phyloP scores from a whole-genome alignment of 2,113 vertebrate species.

The Heterochromis multidens region DNA sequence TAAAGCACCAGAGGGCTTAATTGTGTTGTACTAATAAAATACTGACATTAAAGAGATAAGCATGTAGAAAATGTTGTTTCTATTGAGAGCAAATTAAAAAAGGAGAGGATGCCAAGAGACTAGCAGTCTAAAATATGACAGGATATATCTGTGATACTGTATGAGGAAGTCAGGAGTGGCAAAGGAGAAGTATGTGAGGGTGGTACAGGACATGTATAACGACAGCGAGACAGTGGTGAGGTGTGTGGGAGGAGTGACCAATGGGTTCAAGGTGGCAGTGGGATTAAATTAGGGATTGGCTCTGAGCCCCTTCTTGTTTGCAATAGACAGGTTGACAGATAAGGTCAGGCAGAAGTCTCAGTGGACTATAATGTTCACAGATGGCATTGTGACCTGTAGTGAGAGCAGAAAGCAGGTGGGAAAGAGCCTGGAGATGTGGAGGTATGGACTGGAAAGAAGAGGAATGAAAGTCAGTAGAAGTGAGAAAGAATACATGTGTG shows the following conservation, averaged over 20 bases:
- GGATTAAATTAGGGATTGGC: neutral
- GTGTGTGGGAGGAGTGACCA: neutral
- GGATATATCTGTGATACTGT: neutral
- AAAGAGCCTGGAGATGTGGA: neutral
- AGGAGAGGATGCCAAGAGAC: neutral
- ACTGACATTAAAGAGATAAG: neutral
- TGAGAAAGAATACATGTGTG: too few species aligned
- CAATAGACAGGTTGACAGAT: neutral
- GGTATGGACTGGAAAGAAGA: neutral
- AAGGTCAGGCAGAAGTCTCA: neutral
- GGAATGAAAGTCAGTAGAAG: neutral
- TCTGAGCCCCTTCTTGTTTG: neutral
- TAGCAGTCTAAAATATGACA: neutral
- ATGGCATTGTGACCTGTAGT: neutral
- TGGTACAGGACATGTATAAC: rapidly evolving
- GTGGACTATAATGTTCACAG: neutral
- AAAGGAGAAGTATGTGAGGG: neutral
- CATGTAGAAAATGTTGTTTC: neutral
- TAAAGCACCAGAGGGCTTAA: neutral
- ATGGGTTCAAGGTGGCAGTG: neutral
- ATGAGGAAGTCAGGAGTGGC: neutral
- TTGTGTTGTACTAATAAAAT: neutral
- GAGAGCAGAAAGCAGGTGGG: neutral
- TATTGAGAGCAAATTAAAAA: neutral
- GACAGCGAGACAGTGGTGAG: neutral